Evolutionary conservation across 2,888 invertebrate species (phyloP).

Genomic region (Caenorhabditis wallacei): DNA sequence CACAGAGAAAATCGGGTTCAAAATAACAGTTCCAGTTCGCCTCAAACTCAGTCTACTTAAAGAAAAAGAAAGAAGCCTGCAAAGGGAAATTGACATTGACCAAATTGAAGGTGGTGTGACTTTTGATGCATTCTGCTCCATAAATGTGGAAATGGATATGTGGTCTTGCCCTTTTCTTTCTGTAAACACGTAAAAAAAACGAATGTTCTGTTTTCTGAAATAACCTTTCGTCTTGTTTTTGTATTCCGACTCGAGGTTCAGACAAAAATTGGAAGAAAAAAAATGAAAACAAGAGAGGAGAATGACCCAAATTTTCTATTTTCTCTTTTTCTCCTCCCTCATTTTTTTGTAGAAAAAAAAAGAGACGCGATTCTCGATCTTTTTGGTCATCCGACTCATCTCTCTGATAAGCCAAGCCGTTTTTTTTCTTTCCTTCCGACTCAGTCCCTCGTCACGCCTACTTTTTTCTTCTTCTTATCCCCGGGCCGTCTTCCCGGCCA

Average conservation of each 20-base stretch:
- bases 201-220: conserved; percentile 9
- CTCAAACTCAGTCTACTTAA: too few relatives aligned
- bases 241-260: background rate
- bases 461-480: conserved; percentile 31
- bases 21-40: too few relatives aligned
- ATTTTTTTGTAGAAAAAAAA: background rate
- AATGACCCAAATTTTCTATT: conserved; percentile 21
- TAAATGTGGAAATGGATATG: conserved; percentile 1
- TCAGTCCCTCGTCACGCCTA: conserved; percentile 44
- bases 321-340: background rate
- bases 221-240: conserved; percentile 7
- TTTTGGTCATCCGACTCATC: conserved; percentile 26
- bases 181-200: too few relatives aligned
- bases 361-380: conserved; percentile 37
- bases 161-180: conserved; percentile 8
- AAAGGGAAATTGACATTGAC: background rate
- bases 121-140: background rate
- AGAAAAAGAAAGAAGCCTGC: too few relatives aligned
- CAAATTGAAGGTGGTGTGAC: background rate
- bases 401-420: conserved; percentile 30
- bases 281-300: background rate
- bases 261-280: conserved; percentile 4
- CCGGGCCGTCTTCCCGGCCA: background rate
- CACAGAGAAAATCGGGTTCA: too few relatives aligned
- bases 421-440: conserved; percentile 6